Evolutionary conservation across 53 echinoderm and acorn worm species (phyloP), one percentile per base, ranked within the genome.

Genomic region (Echinometra lucunter): DNA sequence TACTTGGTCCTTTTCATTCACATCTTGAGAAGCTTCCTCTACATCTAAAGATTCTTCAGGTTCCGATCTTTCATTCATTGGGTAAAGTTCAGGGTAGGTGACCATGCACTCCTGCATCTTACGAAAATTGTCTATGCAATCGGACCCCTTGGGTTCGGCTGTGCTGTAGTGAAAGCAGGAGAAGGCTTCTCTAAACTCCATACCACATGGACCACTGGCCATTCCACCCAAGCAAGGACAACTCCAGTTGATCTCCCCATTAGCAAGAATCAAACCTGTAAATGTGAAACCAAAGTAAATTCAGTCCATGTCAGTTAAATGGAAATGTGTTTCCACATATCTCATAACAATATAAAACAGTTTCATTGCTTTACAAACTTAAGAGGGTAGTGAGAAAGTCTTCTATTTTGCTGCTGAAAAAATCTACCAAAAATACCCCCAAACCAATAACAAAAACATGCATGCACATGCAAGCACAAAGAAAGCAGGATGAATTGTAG

Each of bases 151-250:
- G 87, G 96, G 96, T 53, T 97, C 98, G 2, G 94, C 96, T 30
- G 94, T 91, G 67, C 97, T 98, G 95, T 97, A 97, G 94, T 98
- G 98, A 89, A 98, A 98, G 92, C 98, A 98, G 92, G 98, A 97
- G 94, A 98, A 98, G 88, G 97, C 97, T 19, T 98, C 97, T 18
- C 97, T 70, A 91, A 98, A 97, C 82, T 98, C 98, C 38, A 96
- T 96, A 25, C 98, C 97, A 35, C 98, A 98, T 1, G 98, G 98
- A 27, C 98, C 98, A 56, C 97, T 97, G 45, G 97, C 96, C 98
- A 98, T 98, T 2, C 97, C 97, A 42, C 98, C 98, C 2, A 98
- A 96, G 88, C 98, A 98, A 30, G 98, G 98, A 89, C 98, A 98
- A 49, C 95, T 97, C 98, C 98, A 98, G 95, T 98, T 98, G 89